Evolutionary conservation across 1,140 invertebrate genomes (phyloP).

Genomic region (Conopomorpha cramerella): DNA sequence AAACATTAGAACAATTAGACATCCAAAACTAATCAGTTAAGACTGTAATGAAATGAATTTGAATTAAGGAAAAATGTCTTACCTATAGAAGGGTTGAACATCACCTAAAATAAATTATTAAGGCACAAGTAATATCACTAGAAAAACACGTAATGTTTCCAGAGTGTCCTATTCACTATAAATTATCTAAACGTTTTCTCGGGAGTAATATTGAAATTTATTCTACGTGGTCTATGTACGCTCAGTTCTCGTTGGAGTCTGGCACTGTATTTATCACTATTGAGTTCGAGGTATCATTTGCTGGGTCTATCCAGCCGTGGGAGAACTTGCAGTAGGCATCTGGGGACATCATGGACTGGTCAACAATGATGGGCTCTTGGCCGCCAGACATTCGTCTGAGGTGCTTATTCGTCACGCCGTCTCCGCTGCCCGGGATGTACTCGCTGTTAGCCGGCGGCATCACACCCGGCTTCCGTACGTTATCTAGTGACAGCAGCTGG

Average conservation of each 20-base stretch:
- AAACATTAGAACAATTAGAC: too few species aligned
- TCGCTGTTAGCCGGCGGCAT: conserved; percentile 30
- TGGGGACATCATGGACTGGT: conserved; percentile 37
- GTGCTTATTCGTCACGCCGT: conserved; percentile 45
- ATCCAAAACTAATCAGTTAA: too few species aligned
- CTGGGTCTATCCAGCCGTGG: conserved; percentile 47
- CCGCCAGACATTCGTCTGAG: conserved; percentile 31
- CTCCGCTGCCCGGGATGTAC: conserved; percentile 27
- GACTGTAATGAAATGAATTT: too few species aligned
- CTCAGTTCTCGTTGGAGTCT: too few species aligned
- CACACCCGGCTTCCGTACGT: conserved; percentile 27
- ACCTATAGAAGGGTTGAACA: conserved; percentile 39
- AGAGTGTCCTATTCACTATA: conserved; percentile 34
- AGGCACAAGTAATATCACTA: conserved; percentile 57
- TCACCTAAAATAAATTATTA: conserved; percentile 59
- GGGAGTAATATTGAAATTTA: too few species aligned
- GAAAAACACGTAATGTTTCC: conserved; percentile 37
- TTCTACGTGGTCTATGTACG: too few species aligned
- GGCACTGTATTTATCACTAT: too few species aligned
- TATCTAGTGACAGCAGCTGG: conserved; percentile 39
- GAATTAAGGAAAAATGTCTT: too few species aligned
- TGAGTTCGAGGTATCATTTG: too few species aligned
- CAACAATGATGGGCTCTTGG: conserved; percentile 35
- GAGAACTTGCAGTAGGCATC: conserved; percentile 55
- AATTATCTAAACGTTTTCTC: conserved; percentile 27